Conservation (phyloP, 2,797 vertebrate genomes). For the Sebastes vulpes region DNA sequence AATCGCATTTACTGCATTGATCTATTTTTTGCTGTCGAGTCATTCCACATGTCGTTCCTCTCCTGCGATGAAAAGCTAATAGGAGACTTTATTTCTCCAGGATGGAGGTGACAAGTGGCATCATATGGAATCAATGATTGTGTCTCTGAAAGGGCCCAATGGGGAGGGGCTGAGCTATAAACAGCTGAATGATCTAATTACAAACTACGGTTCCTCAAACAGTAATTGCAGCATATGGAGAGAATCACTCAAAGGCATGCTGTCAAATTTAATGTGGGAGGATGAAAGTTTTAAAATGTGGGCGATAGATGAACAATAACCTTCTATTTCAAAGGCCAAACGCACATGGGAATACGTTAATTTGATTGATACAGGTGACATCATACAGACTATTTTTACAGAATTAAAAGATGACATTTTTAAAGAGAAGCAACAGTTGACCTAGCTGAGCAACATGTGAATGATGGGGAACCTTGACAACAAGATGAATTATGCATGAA, state of each 20-base stretch:
- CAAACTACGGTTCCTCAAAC: slow-evolving; percentile 29
- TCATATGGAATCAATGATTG: slow-evolving; percentile 37
- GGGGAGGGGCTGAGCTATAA: neutral
- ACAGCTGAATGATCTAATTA: slow-evolving; percentile 49
- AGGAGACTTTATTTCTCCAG: neutral
- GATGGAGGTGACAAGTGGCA: slow-evolving; percentile 19
- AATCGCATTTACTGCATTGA: neutral
- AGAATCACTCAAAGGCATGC: slow-evolving; percentile 21
- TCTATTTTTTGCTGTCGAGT: neutral
- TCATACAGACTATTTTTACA: neutral
- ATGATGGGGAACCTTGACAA: neutral
- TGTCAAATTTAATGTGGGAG: slow-evolving; percentile 3
- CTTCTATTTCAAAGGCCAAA: neutral
- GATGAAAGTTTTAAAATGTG: neutral
- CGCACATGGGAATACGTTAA: neutral
- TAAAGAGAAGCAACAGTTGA: neutral
- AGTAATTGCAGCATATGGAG: slow-evolving; percentile 21
- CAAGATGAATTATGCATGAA: slow-evolving; percentile 20
- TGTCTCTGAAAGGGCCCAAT: slow-evolving; percentile 31
- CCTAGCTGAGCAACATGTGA: neutral
- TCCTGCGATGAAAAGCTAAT: neutral
- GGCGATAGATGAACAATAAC: slow-evolving; percentile 1
- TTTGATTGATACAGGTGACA: neutral
- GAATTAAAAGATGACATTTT: neutral
- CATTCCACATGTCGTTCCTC: neutral